Conservation (phyloP, 2,113 vertebrate genomes). For the Nanorana parkeri region DNA sequence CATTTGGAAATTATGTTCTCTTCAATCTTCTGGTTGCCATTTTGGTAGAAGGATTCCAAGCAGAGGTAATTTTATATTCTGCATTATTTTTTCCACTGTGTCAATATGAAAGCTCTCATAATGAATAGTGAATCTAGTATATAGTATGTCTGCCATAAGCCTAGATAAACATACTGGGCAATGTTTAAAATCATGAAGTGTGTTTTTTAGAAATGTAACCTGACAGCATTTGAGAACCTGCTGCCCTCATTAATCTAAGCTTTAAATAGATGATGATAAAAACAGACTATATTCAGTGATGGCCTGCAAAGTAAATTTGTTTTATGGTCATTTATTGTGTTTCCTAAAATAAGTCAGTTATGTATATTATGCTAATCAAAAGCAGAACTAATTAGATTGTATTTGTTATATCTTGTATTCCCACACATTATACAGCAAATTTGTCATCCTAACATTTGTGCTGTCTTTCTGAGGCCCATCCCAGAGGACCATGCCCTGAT, state of each 20-base stretch:
- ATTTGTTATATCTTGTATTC: conserved; percentile 18
- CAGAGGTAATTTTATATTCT: conserved; percentile 77
- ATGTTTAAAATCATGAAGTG: too few relatives aligned
- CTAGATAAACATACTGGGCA: too few relatives aligned
- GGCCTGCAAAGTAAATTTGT: not conserved
- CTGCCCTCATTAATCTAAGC: not conserved
- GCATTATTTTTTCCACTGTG: not conserved
- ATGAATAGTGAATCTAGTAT: not conserved
- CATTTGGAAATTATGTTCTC: conserved; percentile 95
- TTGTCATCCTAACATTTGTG: conserved; percentile 3
- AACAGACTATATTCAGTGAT: not conserved
- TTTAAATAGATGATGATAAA: not conserved
- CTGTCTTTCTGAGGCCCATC: not conserved
- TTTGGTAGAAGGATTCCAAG: conserved; percentile 95
- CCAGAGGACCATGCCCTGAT: conserved; percentile 1
- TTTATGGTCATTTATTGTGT: not conserved
- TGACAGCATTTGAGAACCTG: conserved; percentile 21
- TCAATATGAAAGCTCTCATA: too few relatives aligned
- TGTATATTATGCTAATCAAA: conserved; percentile 6
- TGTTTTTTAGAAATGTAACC: too few relatives aligned
- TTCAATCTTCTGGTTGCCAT: conserved; percentile 97
- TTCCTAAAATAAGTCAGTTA: not conserved
- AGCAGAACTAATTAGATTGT: not conserved
- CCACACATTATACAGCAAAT: conserved; percentile 7
- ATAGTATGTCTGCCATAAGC: too few relatives aligned